Base-by-base conservation (phyloP, 2,797 vertebrate species). In the Danio aesculapii region DNA sequence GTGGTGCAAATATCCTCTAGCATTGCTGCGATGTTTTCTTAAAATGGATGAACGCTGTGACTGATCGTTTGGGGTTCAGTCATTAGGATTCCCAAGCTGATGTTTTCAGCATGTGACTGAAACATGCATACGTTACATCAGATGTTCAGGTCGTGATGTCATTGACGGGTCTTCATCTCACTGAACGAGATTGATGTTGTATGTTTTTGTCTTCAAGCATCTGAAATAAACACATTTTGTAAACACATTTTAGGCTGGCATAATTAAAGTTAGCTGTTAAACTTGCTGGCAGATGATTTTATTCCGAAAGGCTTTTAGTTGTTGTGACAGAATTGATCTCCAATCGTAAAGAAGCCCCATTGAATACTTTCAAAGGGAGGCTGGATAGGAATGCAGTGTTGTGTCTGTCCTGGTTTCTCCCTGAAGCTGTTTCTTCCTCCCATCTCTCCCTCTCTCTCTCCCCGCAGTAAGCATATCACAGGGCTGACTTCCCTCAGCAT, bases 401-500 rank as follows among this genome's bases (percentile, higher is more conserved):
- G 74, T 75, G 61, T 83, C 81, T 78, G 69, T 82, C 72, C 75
- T 70, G 47, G 69, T 68, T 75, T 85, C 77, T 86, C 84, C 77
- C 80, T 85, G 58, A 80, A 79, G 75, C 81, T 82, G 13, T 81
- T 58, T 77, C 43, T 63, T 46, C 12, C 44, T 16, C 4, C 30
- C 30, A 30, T 66, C 63, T 44, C 61, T 30, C 30, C 3, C 44
- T 76, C 17, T 30, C 49, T 64, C 62, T 52, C 81, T 62, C 71
- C 68, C 69, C 61, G 88, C 85, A 86, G 87, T 94, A 93, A 94
- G 93, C 86, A 91, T 92, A 92, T 92, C 91, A 85, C 83, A 87
- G 71, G 9, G 80, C 90, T 91, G 91, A 91, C 91, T 86, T 92
- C 89, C 89, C 90, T 88, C 92, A 91, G 92, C 92, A 93, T 93